Conservation (phyloP, 2,888 invertebrate species). For the Drosophila birchii region DNA sequence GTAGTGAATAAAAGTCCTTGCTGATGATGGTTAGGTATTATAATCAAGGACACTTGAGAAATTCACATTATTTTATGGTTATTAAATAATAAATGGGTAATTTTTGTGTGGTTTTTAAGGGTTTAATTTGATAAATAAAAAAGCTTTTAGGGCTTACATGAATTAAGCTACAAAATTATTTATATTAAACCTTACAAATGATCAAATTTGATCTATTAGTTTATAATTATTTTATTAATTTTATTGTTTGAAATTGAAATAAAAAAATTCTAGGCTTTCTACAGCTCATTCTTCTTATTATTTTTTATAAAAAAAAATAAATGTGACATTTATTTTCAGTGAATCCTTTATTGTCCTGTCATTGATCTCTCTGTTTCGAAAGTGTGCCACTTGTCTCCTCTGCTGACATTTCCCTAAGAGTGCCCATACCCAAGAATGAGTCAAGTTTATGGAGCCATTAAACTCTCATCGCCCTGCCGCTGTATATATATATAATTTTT, state of each 20-base stretch:
- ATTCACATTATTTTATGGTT: background rate
- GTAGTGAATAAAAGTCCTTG: constrained; percentile 2
- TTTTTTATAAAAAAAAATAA: background rate
- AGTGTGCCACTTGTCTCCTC: constrained; percentile 1
- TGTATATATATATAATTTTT: constrained; percentile 9
- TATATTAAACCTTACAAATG: background rate
- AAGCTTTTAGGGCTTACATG: background rate
- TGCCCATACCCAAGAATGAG: background rate
- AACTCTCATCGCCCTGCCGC: constrained; percentile 18
- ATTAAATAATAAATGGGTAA: background rate
- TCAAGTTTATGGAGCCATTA: constrained; percentile 42
- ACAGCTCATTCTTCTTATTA: background rate
- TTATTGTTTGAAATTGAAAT: too few species aligned
- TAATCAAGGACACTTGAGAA: constrained; percentile 3
- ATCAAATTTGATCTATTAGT: background rate
- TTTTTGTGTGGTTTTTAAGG: background rate
- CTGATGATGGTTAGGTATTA: background rate
- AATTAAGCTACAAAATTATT: too few species aligned
- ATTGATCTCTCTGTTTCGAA: constrained; percentile 6
- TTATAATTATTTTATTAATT: background rate
- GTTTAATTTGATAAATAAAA: background rate
- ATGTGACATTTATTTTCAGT: background rate
- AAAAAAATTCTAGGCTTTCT: too few species aligned
- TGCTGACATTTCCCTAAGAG: constrained; percentile 15
- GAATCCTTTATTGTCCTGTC: constrained; percentile 6